phyloP scores from a whole-genome alignment of 2,888 invertebrate genomes.

The Acutogordius australiensis region DNA sequence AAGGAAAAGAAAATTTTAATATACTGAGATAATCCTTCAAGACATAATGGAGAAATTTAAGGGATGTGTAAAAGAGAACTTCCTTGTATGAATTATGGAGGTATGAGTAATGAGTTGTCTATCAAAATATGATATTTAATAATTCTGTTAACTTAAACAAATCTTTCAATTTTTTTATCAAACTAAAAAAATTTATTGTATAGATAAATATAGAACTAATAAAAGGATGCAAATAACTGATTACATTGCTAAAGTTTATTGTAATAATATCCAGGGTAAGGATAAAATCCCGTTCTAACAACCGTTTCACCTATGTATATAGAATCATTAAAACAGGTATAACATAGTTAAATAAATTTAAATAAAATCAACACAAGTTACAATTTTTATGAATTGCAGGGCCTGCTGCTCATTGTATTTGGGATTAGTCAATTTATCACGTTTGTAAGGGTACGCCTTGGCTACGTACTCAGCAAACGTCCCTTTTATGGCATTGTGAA shows the following conservation, averaged over 20 bases:
- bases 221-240: too few species aligned
- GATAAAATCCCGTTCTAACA: not conserved
- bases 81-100: not conserved
- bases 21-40: not conserved
- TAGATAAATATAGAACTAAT: not conserved
- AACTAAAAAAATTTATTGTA: too few species aligned
- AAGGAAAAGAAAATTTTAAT: too few species aligned
- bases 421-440: not conserved
- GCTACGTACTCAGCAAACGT: not conserved
- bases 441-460: not conserved
- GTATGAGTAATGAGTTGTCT: not conserved
- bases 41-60: not conserved
- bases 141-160: not conserved
- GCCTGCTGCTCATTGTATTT: not conserved
- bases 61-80: not conserved
- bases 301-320: not conserved
- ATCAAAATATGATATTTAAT: not conserved
- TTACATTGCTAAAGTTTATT: conserved; percentile 1
- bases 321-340: not conserved
- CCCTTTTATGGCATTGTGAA: not conserved
- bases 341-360: not conserved
- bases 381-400: not conserved
- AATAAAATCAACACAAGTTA: too few species aligned
- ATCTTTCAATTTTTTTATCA: too few species aligned
- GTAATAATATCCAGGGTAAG: not conserved